Base-by-base conservation (phyloP, 2,797 vertebrate species). In the Phyllotis vaccarum region DNA sequence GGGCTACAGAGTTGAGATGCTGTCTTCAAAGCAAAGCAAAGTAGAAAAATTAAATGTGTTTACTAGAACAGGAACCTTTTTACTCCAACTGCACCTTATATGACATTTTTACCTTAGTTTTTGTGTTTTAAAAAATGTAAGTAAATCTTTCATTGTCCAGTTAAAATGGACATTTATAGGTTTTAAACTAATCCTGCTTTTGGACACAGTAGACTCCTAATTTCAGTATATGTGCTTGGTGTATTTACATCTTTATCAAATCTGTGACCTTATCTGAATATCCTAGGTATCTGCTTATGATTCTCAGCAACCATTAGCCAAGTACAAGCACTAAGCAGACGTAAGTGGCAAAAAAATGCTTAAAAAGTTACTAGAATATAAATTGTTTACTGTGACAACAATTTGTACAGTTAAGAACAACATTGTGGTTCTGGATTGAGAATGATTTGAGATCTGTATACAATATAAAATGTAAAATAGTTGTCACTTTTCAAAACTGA, bases 71-170 rank as follows among this genome's bases (percentile, higher is more conserved):
- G 78, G 54, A 89, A 90, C 62, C 29, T 90, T 85, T 58, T 83
- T 93, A 96, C 93, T 95, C 90, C 97, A 94, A 75, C 31, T 16
- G 3, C 91, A 88, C 64, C 97, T 98, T 98, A 91, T 86, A 56
- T 34, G n/a, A 80, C 62, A 9, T 96, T 98, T 98, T 97, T 93
- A 46, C 37, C 89, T 97, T 98, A 97, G 91, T 95, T 98, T 76
- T 95, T 98, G 16, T 97, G 98, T 98, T 66, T 93, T 87, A 29
- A 7, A 81, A 74, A 46, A 37, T 81, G 12, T 27, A 58, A 66
- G 49, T 56, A 80, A 86, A 54, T 86, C 40, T 98, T 98, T 99
- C 97, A 98, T 99, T 99, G 98, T 98, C 98, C 98, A 97, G 93
- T 97, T 91, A 97, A 96, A 94, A 98, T 98, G 98, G 97, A 98